These are phyloP conservation scores for Lordiphosa mommai DNA, from an alignment of 1,140 invertebrate species.

Conservation along the genomic window DNA sequence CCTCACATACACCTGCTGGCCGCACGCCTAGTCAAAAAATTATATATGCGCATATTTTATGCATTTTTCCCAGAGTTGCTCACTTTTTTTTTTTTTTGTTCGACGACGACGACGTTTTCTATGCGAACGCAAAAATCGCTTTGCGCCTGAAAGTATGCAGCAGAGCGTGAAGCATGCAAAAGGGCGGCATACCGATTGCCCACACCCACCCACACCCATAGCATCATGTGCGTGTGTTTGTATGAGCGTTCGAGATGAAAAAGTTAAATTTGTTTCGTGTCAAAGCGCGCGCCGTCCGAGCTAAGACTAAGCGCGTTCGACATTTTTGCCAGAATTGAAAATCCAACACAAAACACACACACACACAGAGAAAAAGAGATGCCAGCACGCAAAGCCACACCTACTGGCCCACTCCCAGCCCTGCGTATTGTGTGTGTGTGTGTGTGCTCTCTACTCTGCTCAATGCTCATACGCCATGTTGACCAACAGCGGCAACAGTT, in stretches of 20 bases:
- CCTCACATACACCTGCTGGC: conserved; percentile 32
- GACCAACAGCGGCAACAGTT: conserved; percentile 61
- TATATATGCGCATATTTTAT: conserved; percentile 76
- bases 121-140: conserved; percentile 67
- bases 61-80: conserved; percentile 63
- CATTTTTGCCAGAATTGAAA: conserved; percentile 71
- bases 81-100: conserved; percentile 39
- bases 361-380: conserved; percentile 28
- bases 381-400: conserved; percentile 25
- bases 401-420: too few species aligned
- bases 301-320: conserved; percentile 69
- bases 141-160: conserved; percentile 75
- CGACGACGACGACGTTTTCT: conserved; percentile 32
- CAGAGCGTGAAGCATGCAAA: conserved; percentile 66
- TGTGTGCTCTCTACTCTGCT: conserved; percentile 19
- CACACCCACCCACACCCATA: not conserved
- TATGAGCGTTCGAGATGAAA: conserved; percentile 66
- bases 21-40: conserved; percentile 65
- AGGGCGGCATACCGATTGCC: conserved; percentile 54
- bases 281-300: conserved; percentile 61
- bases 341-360: conserved; percentile 12
- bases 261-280: conserved; percentile 78
- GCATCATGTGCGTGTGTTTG: conserved; percentile 15
- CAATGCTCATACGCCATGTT: conserved; percentile 71
- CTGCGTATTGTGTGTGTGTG: not conserved